Evolutionary conservation across 2,888 invertebrate genomes (phyloP).

Genomic region (Ischnus inquisitorius): DNA sequence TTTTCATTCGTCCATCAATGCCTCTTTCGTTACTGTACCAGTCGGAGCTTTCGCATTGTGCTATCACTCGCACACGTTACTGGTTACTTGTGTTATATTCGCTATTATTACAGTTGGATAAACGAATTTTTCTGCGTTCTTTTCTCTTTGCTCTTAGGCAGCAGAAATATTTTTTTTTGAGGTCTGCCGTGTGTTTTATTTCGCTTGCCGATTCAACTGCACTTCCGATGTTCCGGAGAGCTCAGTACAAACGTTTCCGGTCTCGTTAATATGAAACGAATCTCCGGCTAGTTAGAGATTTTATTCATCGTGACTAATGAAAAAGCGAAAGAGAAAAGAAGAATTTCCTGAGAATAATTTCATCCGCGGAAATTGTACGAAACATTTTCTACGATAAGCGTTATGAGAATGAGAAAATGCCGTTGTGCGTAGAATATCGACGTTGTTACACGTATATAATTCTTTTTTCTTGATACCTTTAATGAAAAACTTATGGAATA

Average conservation of each 20-base stretch:
- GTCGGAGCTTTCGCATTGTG: background rate
- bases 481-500: too few species aligned
- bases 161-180: background rate
- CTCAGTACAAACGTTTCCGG: slow-evolving; percentile 34
- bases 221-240: slow-evolving; percentile 27
- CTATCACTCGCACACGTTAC: too few species aligned
- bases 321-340: background rate
- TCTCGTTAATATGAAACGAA: slow-evolving; percentile 28
- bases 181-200: background rate
- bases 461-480: too few species aligned
- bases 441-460: too few species aligned
- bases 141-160: slow-evolving; percentile 4
- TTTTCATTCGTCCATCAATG: background rate
- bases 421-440: too few species aligned
- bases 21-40: background rate
- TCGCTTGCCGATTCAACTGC: slow-evolving; percentile 25
- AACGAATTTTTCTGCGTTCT: background rate
- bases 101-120: slow-evolving; percentile 22
- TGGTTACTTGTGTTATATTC: too few species aligned
- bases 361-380: background rate
- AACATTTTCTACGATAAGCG: background rate
- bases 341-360: background rate
- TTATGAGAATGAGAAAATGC: too few species aligned
- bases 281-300: slow-evolving; percentile 14
- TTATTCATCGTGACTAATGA: background rate